phyloP scores from a whole-genome alignment of 2,888 invertebrate species.

The Arrhopalites spinosus region DNA sequence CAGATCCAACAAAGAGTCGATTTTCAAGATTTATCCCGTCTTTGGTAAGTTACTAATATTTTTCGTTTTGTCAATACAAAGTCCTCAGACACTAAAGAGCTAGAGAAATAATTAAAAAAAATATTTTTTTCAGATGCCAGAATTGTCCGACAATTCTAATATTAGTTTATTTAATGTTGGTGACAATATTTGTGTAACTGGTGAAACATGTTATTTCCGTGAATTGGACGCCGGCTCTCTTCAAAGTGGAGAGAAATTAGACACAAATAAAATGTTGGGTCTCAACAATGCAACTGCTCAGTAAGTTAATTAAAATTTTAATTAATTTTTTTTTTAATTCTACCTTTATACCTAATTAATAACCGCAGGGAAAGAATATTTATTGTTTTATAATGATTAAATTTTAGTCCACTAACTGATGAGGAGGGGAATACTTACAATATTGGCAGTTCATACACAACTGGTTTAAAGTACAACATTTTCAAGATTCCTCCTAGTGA shows the following conservation, averaged over 20 bases:
- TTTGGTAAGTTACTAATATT: slow-evolving; percentile 40
- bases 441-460: slow-evolving; percentile 59
- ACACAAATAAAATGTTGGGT: slow-evolving; percentile 58
- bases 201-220: slow-evolving; percentile 57
- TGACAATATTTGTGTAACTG: slow-evolving; percentile 41
- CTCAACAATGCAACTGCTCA: slow-evolving; percentile 61
- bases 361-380: too few species aligned
- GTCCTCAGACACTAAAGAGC: too few species aligned
- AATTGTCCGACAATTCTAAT: slow-evolving; percentile 46
- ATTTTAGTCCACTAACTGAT: slow-evolving; percentile 58
- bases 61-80: too few species aligned
- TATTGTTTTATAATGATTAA: too few species aligned
- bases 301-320: too few species aligned
- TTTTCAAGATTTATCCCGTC: slow-evolving; percentile 58
- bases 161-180: slow-evolving; percentile 42
- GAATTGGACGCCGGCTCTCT: slow-evolving; percentile 61
- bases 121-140: slow-evolving; percentile 57
- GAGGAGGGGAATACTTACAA: slow-evolving; percentile 58
- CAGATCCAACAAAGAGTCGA: slow-evolving; percentile 63
- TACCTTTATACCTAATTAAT: too few species aligned
- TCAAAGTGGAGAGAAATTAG: slow-evolving; percentile 58
- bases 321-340: too few species aligned
- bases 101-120: too few species aligned
- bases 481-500: slow-evolving; percentile 49
- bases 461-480: slow-evolving; percentile 49